Evolutionary conservation across 2,113 vertebrate genomes (phyloP), one percentile per base, ranked within the genome.

Genomic region (Aptenodytes patagonicus): DNA sequence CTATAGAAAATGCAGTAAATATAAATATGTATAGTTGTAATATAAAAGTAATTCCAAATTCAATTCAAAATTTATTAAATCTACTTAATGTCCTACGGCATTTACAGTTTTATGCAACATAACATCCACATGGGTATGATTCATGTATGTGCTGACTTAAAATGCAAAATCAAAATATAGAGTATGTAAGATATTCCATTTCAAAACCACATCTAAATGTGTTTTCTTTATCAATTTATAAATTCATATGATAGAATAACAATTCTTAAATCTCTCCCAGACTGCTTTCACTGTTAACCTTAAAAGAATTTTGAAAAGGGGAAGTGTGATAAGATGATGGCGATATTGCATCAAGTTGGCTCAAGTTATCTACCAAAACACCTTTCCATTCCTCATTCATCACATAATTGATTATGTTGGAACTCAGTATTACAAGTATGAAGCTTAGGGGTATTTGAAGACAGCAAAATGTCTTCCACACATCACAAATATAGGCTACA

Each of bases 311-410:
- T 76, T 58, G 25, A 21, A 68, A 86, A 62, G 2, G 3, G 38
- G 8, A 62, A 7, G 5, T 72, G 17, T 55, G 38, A 15, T 66
- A 79, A 62, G 24, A 26, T 62, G 20, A 71, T 7, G 6, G 22
- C 0, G 0, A 51, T 40, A 54, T 5, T 83, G 5, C 10, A 36
- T 16, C 5, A 44, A 40, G 18, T 14, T 76, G 14, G 19, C 24
- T 79, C 13, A 55, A 54, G 16, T 49, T 7, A 68, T 51, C 36
- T 80, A 64, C 36, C 11, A 42, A 80, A 83, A 55, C 6, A 81
- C 7, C 7, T 83, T 91, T 83, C n/a, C 13, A 42, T 73, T 83
- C 77, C 46, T 65, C 29, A 65, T 60, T 89, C 42, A 36, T 71
- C 31, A 58, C 16, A 17, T 36, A 49, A 54, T 12, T 71, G 34